These are phyloP conservation scores for Phrynocephalus vlangalii DNA, from an alignment of 2,797 vertebrate genomes.

Conservation along the genomic window DNA sequence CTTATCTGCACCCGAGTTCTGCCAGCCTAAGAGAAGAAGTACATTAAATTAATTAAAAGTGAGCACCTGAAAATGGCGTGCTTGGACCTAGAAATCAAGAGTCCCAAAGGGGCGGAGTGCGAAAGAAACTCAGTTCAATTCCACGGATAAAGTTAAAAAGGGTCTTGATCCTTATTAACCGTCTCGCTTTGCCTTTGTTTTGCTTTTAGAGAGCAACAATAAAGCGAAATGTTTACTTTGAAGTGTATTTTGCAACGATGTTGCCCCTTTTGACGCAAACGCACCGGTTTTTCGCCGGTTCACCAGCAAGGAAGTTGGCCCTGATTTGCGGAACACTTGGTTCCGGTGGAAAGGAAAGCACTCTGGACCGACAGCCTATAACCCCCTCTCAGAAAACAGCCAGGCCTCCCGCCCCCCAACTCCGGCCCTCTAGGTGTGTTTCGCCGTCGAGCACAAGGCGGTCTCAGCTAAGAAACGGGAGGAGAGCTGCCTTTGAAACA, in stretches of 20 bases:
- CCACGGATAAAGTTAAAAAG: neutral
- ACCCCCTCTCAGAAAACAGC: neutral
- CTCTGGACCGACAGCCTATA: neutral
- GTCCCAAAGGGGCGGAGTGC: slow-evolving; percentile 12
- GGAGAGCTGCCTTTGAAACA: neutral
- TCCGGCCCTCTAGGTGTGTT: neutral
- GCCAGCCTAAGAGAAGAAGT: slow-evolving; percentile 52
- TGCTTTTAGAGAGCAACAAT: neutral
- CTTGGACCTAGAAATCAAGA: slow-evolving; percentile 53
- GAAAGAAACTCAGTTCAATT: neutral
- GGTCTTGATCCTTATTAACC: slow-evolving; percentile 26
- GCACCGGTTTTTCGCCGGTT: neutral
- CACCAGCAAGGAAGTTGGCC: neutral
- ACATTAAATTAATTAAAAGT: slow-evolving; percentile 66
- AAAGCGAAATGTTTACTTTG: slow-evolving; percentile 24
- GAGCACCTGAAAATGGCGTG: slow-evolving; percentile 58
- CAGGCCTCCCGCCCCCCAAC: neutral
- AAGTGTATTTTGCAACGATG: slow-evolving; percentile 25
- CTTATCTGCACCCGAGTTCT: slow-evolving; percentile 31
- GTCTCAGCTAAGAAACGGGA: neutral
- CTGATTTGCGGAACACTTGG: neutral
- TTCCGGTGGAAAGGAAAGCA: neutral
- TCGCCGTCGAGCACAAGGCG: neutral
- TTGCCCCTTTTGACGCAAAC: neutral
- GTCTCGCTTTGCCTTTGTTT: neutral